Percentiles rank a stretch among this genome's conserved stretches.
Conservation (phyloP, 1,140 invertebrate genomes). For the Piezodorus guildinii region DNA sequence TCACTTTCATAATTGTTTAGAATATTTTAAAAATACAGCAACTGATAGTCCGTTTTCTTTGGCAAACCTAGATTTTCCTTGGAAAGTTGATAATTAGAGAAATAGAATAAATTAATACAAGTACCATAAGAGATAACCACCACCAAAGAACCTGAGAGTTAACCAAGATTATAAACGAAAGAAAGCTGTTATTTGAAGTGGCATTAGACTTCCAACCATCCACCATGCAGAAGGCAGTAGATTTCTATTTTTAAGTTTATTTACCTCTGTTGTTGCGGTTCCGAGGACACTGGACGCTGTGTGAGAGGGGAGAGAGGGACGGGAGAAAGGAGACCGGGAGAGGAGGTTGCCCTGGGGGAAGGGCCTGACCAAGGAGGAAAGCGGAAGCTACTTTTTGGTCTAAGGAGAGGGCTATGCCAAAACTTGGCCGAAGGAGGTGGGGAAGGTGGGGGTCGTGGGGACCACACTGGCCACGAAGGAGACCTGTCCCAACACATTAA, state of each 20-base stretch:
- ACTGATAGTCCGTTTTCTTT: too few species aligned
- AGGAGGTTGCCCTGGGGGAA: conserved; percentile 39
- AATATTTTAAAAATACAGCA: too few species aligned
- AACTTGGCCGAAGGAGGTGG: conserved; percentile 15
- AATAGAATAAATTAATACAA: too few species aligned
- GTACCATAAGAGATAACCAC: too few species aligned
- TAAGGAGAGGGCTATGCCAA: conserved; percentile 32
- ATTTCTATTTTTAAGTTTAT: neutral
- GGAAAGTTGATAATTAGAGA: too few species aligned
- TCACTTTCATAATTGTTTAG: too few species aligned
- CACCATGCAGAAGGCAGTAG: conserved; percentile 3
- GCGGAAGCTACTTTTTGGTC: conserved; percentile 32
- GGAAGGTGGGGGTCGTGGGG: conserved; percentile 32
- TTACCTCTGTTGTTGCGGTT: conserved; percentile 6
- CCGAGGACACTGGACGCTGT: neutral
- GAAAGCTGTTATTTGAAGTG: neutral
- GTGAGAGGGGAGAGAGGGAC: conserved; percentile 30
- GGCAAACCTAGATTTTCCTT: too few species aligned
- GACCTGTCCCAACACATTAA: conserved; percentile 35
- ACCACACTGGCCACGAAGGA: conserved; percentile 45
- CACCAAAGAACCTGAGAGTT: too few species aligned
- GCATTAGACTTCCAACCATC: neutral
- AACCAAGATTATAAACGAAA: neutral
- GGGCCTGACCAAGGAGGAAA: conserved; percentile 32
- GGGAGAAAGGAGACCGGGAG: conserved; percentile 39